A percentile compares a stretch with the other conserved stretches of the same genome.
phyloP scores from a whole-genome alignment of 1,140 invertebrate genomes.

The Heliconius congener region DNA sequence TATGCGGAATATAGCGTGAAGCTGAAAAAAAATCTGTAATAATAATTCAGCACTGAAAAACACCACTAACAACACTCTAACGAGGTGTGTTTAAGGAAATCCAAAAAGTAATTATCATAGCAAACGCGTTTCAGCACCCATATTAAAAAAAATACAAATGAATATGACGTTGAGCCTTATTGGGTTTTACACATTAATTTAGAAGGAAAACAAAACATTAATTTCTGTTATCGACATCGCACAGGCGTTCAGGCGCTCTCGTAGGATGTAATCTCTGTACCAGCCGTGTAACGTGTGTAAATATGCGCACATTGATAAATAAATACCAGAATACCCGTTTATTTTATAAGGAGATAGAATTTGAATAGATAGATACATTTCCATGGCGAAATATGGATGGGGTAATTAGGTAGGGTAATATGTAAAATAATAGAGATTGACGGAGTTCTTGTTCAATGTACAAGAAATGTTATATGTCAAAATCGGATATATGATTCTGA shows the following conservation, averaged over 20 bases:
- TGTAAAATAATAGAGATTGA: not conserved
- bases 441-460: not conserved
- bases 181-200: conserved; percentile 47
- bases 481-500: not conserved
- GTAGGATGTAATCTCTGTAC: conserved; percentile 45
- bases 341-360: conserved; percentile 18
- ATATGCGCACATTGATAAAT: conserved; percentile 40
- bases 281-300: conserved; percentile 42
- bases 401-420: not conserved
- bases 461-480: not conserved
- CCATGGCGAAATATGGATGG: not conserved
- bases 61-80: not conserved
- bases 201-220: conserved; percentile 53
- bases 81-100: not conserved
- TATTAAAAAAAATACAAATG: conserved; percentile 36
- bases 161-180: conserved; percentile 38
- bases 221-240: conserved; percentile 51
- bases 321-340: conserved; percentile 26
- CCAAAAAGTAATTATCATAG: conserved; percentile 15
- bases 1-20: not conserved
- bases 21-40: not conserved
- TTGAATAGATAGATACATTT: conserved; percentile 1
- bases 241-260: conserved; percentile 37
- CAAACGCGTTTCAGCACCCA: conserved; percentile 3
- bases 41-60: not conserved